Evolutionary conservation across 2,113 vertebrate genomes (phyloP).

Genomic region (Vidua macroura): DNA sequence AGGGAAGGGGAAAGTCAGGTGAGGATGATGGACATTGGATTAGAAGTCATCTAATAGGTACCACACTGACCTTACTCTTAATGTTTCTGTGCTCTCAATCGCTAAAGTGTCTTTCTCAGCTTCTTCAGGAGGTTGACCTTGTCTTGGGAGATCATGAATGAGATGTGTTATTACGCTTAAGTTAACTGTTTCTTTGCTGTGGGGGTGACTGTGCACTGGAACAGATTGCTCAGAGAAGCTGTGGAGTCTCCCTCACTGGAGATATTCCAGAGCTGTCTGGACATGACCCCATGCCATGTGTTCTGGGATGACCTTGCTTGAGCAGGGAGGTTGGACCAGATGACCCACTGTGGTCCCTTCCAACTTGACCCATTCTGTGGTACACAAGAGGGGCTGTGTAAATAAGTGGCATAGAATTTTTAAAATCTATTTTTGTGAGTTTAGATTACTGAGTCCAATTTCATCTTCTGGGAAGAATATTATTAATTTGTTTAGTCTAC

Average conservation of each 20-base stretch:
- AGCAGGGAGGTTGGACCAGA: not conserved
- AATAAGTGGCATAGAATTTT: not conserved
- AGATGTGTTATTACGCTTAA: not conserved
- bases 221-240: not conserved
- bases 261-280: not conserved
- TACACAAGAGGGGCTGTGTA: not conserved
- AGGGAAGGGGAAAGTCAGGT: not conserved
- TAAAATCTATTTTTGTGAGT: not conserved
- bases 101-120: not conserved
- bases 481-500: not conserved
- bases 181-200: not conserved
- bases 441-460: not conserved
- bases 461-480: not conserved
- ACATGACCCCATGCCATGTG: not conserved
- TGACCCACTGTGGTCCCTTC: not conserved
- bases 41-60: not conserved
- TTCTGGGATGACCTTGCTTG: not conserved
- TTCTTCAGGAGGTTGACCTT: not conserved
- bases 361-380: not conserved
- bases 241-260: not conserved
- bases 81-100: not conserved
- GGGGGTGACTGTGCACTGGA: not conserved
- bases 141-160: not conserved
- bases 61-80: not conserved
- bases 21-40: rapidly evolving